Evolutionary conservation across 1,140 invertebrate species (phyloP).

Genomic region (Pseudomyrmex sp.): DNA sequence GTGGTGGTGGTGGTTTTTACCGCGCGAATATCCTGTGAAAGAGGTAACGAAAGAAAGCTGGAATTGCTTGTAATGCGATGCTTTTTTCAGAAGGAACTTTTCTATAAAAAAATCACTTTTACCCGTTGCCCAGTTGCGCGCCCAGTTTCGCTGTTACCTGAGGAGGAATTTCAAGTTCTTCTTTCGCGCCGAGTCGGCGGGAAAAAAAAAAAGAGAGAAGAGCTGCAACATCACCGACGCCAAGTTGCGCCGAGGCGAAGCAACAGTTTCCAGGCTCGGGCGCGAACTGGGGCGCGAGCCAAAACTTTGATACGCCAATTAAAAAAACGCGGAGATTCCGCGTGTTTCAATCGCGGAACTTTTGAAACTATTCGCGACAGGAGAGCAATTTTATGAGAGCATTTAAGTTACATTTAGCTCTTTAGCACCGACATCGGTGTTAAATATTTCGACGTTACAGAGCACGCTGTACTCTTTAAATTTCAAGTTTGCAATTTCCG

Average conservation of each 20-base stretch:
- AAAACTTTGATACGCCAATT: slow-evolving; percentile 48
- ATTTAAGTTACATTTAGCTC: background rate
- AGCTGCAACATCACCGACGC: background rate
- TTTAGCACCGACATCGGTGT: background rate
- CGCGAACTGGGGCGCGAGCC: background rate
- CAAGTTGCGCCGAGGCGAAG: slow-evolving; percentile 31
- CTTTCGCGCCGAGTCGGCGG: background rate
- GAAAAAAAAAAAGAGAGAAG: background rate
- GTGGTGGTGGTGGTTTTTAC: background rate
- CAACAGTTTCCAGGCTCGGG: slow-evolving; percentile 37
- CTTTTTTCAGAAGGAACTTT: background rate
- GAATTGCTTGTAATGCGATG: background rate
- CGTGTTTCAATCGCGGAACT: slow-evolving; percentile 19
- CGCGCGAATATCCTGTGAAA: background rate
- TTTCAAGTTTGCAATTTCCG: background rate
- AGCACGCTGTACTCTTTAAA: background rate
- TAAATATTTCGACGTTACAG: background rate
- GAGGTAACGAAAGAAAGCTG: background rate
- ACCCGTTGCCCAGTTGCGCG: slow-evolving; percentile 18
- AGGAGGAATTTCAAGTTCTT: slow-evolving; percentile 46
- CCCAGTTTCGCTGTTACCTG: slow-evolving; percentile 11
- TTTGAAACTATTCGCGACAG: background rate
- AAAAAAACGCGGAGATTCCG: slow-evolving; percentile 11
- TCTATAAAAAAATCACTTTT: slow-evolving; percentile 46
- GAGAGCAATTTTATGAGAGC: background rate